Conservation (phyloP, 1,140 invertebrate genomes). For the Drosophila nigrodunni region DNA sequence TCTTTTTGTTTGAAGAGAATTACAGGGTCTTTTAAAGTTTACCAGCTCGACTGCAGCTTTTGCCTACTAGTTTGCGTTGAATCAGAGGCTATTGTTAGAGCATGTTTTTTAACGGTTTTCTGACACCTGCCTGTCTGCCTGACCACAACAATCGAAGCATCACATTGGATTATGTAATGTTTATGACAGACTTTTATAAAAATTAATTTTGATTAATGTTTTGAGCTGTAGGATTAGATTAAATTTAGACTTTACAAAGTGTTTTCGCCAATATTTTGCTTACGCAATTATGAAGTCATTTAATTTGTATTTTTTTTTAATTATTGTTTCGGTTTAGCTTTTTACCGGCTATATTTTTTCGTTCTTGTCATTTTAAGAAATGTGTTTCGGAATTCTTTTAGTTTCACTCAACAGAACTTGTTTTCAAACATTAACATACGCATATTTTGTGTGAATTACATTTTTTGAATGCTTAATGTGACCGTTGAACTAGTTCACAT, state of each 20-base stretch:
- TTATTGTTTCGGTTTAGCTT: slow-evolving; percentile 7
- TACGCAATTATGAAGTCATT: slow-evolving; percentile 23
- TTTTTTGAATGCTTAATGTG: slow-evolving; percentile 1
- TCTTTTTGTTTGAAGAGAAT: too few species aligned
- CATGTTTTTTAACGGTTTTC: slow-evolving; percentile 32
- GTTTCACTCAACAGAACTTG: background rate
- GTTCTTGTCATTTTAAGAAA: background rate
- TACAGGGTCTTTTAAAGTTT: too few species aligned
- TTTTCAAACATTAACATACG: slow-evolving; percentile 1
- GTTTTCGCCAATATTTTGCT: slow-evolving; percentile 1
- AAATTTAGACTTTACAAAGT: slow-evolving; percentile 2
- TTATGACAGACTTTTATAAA: slow-evolving; percentile 20
- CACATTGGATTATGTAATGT: slow-evolving; percentile 28
- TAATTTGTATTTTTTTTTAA: background rate
- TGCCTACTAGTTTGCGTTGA: background rate
- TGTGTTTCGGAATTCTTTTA: background rate
- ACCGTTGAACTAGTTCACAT: slow-evolving; percentile 18
- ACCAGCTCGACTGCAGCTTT: too few species aligned
- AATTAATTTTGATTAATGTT: slow-evolving; percentile 44
- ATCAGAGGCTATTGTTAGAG: slow-evolving; percentile 32
- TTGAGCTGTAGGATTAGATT: background rate
- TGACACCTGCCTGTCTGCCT: slow-evolving; percentile 18
- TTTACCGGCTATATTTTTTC: background rate
- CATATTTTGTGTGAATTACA: background rate
- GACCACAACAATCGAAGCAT: slow-evolving; percentile 12